These are phyloP conservation scores for Rallus crepitans DNA, from an alignment of 2,797 vertebrate genomes.

Conservation along the genomic window DNA sequence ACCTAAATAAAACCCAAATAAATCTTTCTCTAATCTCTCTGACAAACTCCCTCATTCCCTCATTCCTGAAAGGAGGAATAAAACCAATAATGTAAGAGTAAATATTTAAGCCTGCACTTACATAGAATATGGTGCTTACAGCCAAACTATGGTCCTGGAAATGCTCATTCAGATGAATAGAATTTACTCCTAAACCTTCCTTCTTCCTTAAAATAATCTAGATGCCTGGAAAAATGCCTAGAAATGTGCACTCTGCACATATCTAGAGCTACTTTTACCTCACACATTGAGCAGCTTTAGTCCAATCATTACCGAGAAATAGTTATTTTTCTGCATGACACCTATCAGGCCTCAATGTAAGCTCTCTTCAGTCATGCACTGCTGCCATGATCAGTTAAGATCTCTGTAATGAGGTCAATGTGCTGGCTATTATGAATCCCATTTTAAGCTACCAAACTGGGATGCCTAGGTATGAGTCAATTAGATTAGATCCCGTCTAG, in stretches of 20 bases:
- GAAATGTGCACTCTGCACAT: not conserved
- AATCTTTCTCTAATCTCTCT: not conserved
- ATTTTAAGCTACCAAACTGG: not conserved
- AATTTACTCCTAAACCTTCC: not conserved
- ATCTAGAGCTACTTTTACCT: not conserved
- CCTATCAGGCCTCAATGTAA: not conserved
- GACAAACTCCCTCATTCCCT: not conserved
- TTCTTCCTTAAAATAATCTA: not conserved
- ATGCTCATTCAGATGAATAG: not conserved
- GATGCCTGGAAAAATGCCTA: not conserved
- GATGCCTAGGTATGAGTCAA: not conserved
- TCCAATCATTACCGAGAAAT: not conserved
- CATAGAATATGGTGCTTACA: not conserved
- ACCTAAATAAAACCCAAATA: not conserved
- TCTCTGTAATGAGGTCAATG: not conserved
- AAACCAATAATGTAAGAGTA: rapidly evolving
- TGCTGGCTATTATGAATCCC: not conserved
- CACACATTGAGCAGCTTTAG: not conserved
- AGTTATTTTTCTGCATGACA: not conserved
- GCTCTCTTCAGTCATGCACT: not conserved
- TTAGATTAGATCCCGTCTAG: not conserved
- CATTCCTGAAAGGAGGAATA: not conserved
- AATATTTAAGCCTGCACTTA: not conserved
- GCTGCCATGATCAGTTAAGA: not conserved
- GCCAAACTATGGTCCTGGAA: not conserved